A percentile compares a stretch with the other conserved stretches of the same genome.
These are phyloP conservation scores for Pterois miles DNA, from an alignment of 2,797 vertebrate species.

Conservation along the genomic window DNA sequence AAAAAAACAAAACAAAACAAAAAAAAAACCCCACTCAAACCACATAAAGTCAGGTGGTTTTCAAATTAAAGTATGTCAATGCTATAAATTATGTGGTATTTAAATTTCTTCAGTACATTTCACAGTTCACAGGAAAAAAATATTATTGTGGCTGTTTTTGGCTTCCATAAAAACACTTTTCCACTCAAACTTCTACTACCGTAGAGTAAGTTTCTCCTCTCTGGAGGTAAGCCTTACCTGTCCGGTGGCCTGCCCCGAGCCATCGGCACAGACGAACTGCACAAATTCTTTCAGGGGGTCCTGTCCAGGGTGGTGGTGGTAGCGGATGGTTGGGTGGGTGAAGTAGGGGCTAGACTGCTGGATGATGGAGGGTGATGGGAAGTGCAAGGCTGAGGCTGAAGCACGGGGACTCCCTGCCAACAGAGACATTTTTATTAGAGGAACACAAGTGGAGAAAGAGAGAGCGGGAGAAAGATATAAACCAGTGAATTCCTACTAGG, in stretches of 20 bases:
- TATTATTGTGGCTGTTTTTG: neutral
- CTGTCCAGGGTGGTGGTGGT: conserved; percentile 94
- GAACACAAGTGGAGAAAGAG: conserved; percentile 20
- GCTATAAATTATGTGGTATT: neutral
- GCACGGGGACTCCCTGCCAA: conserved; percentile 92
- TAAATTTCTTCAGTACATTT: neutral
- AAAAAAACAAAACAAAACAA: no score
- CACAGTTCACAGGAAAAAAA: neutral
- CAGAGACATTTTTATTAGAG: conserved; percentile 64
- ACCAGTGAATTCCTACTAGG: neutral
- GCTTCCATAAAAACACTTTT: neutral
- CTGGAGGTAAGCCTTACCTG: conserved; percentile 84
- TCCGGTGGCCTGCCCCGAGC: conserved; percentile 90
- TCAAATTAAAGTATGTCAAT: neutral
- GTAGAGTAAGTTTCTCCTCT: neutral
- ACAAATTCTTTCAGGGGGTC: conserved; percentile 98
- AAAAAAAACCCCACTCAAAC: no score
- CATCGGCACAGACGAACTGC: conserved; percentile 97
- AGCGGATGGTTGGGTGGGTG: conserved; percentile 97
- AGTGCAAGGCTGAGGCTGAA: conserved; percentile 94
- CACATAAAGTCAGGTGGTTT: neutral
- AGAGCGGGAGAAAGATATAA: conserved; percentile 7
- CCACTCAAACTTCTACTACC: no score
- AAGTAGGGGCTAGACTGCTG: conserved; percentile 98
- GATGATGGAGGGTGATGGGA: conserved; percentile 96